Percentiles rank a stretch among this genome's conserved stretches.
phyloP scores from a whole-genome alignment of 2,888 invertebrate genomes.

The Orthonevra nobilis region DNA sequence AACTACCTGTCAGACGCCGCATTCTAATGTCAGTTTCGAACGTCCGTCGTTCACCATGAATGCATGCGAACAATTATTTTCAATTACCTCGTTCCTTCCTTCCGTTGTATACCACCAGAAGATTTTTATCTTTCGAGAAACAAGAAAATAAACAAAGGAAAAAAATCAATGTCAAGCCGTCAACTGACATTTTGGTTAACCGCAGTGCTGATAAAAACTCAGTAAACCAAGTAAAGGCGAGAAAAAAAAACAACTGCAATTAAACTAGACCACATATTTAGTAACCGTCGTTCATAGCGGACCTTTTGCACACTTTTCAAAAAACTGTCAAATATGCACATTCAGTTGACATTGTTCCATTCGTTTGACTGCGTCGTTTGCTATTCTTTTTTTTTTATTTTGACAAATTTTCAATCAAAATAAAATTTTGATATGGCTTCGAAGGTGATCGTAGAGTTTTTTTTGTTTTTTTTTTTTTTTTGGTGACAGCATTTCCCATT shows the following conservation, averaged over 20 bases:
- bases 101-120: not conserved
- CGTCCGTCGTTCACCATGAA: too few relatives aligned
- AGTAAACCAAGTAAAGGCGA: slow-evolving; percentile 29
- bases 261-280: too few relatives aligned
- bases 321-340: not conserved
- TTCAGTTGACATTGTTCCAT: slow-evolving; percentile 19
- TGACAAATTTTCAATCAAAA: too few relatives aligned
- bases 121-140: not conserved
- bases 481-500: too few relatives aligned
- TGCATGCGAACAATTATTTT: slow-evolving; percentile 28
- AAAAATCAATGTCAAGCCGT: slow-evolving; percentile 7
- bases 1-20: not conserved
- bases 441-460: too few relatives aligned
- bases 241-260: slow-evolving; percentile 16
- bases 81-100: slow-evolving; percentile 12
- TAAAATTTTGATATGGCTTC: too few relatives aligned
- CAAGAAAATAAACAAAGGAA: not conserved
- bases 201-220: slow-evolving; percentile 33
- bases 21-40: slow-evolving; percentile 4
- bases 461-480: too few relatives aligned
- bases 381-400: too few relatives aligned
- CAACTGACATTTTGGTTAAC: slow-evolving; percentile 22
- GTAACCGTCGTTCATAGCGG: too few relatives aligned
- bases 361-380: slow-evolving; percentile 8
- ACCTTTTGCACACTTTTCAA: too few relatives aligned